Evolutionary conservation across 1,140 invertebrate species (phyloP).

Genomic region (Drosophila dunni): DNA sequence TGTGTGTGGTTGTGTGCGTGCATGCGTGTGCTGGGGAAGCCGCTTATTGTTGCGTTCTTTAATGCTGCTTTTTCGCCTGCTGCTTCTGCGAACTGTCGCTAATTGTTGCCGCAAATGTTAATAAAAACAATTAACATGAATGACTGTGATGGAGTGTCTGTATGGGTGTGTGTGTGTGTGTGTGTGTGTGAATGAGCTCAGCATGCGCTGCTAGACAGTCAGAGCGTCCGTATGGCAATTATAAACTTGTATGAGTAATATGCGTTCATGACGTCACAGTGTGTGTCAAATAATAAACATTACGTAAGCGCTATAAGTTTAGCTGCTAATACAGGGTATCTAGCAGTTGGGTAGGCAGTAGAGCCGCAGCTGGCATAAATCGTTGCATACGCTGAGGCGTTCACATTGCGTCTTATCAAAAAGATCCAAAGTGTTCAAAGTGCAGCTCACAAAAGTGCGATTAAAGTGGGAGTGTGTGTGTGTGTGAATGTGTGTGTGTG

Average conservation of each 20-base stretch:
- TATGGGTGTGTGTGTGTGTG: slow-evolving; percentile 1
- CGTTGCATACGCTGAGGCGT: slow-evolving; percentile 42
- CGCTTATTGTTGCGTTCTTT: slow-evolving; percentile 42
- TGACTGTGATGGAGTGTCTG: not conserved
- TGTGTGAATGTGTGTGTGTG: not conserved
- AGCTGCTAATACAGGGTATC: slow-evolving; percentile 5
- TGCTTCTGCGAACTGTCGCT: slow-evolving; percentile 28
- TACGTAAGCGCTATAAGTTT: slow-evolving; percentile 7
- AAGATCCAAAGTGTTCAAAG: slow-evolving; percentile 25
- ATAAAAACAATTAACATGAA: slow-evolving; percentile 43
- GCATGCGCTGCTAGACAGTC: not conserved
- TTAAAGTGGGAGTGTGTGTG: slow-evolving; percentile 15
- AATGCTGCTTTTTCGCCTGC: slow-evolving; percentile 4
- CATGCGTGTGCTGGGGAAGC: slow-evolving; percentile 43
- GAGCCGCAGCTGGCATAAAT: not conserved
- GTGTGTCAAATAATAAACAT: not conserved
- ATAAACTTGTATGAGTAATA: slow-evolving; percentile 55
- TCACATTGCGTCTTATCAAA: slow-evolving; percentile 21
- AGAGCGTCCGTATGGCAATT: not conserved
- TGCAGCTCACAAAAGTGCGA: slow-evolving; percentile 35
- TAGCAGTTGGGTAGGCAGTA: not conserved
- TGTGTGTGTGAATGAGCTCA: slow-evolving; percentile 10
- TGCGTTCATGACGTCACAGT: slow-evolving; percentile 31
- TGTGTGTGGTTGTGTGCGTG: slow-evolving; percentile 4
- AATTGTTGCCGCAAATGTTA: slow-evolving; percentile 45